Evolutionary conservation across 2,888 invertebrate species (phyloP), one percentile per base, ranked within the genome.

Genomic region (Dicranocentrus wangi): DNA sequence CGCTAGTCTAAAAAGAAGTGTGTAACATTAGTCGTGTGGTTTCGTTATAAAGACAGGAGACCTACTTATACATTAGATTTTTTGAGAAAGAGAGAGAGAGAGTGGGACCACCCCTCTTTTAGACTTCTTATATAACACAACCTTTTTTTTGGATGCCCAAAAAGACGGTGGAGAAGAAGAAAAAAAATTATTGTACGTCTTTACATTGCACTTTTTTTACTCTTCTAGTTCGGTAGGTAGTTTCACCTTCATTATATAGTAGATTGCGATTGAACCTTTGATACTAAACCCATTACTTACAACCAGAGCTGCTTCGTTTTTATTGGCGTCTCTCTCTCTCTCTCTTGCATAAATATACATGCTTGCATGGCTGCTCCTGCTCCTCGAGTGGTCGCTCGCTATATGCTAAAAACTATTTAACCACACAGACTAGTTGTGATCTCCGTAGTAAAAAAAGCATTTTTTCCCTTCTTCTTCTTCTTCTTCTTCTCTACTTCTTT

Each of bases 191-290:
- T 70, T 53, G 58, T 58, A 70, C 27, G 53, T 32, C 68, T 76
- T 76, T 73, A 23, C 76, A 21, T 43, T 76, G 51, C 66, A 51
- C 47, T 66, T 71, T 68, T 68, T 21, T n/a, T n/a, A 72, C 23
- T 43, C 47, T n/a, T n/a, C n/a, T n/a, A n/a, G n/a, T n/a, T 68
- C 51, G 63, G 60, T 78, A 65, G 70, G 70, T 75, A 81, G 63
- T 65, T 81, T 80, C 70, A 73, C 81, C 81, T 75, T 81, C 81
- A 81, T 81, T 81, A 81, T 81, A 75, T 75, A 81, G 28, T 81
- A 75, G 75, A 81, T 75, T 70, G 69, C 75, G 81, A 81, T 81
- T 81, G 81, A 81, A 81, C 81, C 81, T 81, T 73, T 81, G 81
- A 81, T 81, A 81, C 81, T 61, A 53, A 73, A 65, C 68, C 81